Evolutionary conservation across 37 sponge, comb jelly and placozoan species (phyloP).

Genomic region (Beroe forskalii): DNA sequence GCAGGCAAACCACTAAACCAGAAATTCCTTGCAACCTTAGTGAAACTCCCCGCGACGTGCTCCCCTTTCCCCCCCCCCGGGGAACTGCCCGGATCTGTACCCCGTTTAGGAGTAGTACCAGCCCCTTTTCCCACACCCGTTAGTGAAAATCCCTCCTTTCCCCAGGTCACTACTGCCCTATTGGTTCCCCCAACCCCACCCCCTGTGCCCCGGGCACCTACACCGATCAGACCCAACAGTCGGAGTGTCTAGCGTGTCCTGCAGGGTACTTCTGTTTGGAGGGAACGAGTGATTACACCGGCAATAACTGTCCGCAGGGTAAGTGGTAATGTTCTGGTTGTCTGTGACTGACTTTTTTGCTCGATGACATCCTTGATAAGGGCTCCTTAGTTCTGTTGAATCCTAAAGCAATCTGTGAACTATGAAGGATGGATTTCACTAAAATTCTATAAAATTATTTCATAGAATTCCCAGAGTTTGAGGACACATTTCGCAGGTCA

Average conservation of each 20-base stretch:
- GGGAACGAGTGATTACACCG: not conserved
- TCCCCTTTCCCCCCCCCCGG: no score
- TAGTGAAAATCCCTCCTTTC: no score
- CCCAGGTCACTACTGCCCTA: conserved; percentile 10
- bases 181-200: not conserved
- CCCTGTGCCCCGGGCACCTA: not conserved
- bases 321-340: not conserved
- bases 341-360: no score
- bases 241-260: not conserved
- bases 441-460: no score
- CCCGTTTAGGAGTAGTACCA: no score
- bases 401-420: no score
- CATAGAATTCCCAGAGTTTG: no score
- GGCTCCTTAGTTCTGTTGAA: not conserved
- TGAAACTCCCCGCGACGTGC: no score
- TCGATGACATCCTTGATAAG: not conserved
- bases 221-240: not conserved
- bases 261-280: not conserved
- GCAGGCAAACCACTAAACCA: not conserved
- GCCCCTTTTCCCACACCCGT: no score
- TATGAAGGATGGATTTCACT: no score
- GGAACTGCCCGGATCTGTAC: no score
- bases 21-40: no score
- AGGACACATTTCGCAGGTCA: not conserved
- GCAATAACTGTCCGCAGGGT: not conserved